These are phyloP conservation scores for Pristionchus exspectatus DNA, from an alignment of 2,888 invertebrate genomes.

Conservation along the genomic window DNA sequence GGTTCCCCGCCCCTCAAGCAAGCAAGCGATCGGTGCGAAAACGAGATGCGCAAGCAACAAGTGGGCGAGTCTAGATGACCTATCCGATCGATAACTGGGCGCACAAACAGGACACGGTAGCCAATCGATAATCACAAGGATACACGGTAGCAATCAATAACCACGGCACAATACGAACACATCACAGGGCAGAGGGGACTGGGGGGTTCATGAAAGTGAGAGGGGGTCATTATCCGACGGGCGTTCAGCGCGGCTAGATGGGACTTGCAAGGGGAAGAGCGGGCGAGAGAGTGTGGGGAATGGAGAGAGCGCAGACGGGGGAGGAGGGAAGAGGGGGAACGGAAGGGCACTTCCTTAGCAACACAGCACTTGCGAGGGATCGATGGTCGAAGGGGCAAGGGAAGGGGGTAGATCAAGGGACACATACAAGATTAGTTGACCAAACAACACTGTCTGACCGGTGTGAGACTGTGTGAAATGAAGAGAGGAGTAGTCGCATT, in stretches of 20 bases:
- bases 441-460: too few species aligned
- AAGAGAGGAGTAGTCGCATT: too few species aligned
- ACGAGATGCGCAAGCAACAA: not conserved
- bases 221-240: not conserved
- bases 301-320: not conserved
- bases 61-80: not conserved
- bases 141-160: not conserved
- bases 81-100: not conserved
- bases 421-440: too few species aligned
- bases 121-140: not conserved
- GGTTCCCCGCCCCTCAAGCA: not conserved
- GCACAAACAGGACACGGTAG: not conserved
- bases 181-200: not conserved
- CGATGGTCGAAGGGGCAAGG: not conserved
- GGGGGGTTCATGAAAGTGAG: not conserved
- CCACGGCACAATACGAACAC: not conserved
- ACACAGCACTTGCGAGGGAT: not conserved
- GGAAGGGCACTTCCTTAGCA: slow-evolving; percentile 26
- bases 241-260: not conserved
- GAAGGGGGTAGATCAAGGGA: slow-evolving; percentile 11
- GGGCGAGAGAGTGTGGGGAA: slow-evolving; percentile 1
- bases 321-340: not conserved
- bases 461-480: too few species aligned
- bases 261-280: not conserved
- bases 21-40: not conserved